Evolutionary conservation across 2,113 vertebrate species (phyloP), one percentile per base, ranked within the genome.

Genomic region (Chelonoidis abingdonii): DNA sequence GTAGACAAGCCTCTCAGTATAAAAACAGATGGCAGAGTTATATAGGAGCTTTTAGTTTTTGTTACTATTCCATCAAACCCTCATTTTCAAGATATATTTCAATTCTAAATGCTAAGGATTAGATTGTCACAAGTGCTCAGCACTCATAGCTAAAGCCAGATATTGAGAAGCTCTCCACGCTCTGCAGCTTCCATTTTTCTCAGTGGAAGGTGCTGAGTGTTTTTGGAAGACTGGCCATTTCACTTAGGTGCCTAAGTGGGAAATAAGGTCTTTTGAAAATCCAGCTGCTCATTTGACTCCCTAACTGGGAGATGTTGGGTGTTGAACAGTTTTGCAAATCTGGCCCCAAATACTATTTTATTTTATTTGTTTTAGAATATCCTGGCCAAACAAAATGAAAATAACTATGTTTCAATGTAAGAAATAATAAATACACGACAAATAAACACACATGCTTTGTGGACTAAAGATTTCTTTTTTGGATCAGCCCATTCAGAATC

Each of bases 131-230:
- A 59, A 13, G 27, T 59, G 27, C 57, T 59, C 25, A 59, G 57
- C 27, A 57, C 56, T 57, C 56, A 57, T 4, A 59, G 12, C 25
- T 29, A 59, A 5, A 31, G 87, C 17, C 89, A 94, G 94, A 96
- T 91, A 35, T 38, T 72, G 19, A 38, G 65, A 72, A 10, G 65
- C 87, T 16, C 65, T 72, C 62, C 14, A 17, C 8, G 92, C 93
- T 56, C 86, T 84, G 93, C 93, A 96, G 10, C 96, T 97, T 96
- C 93, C 92, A 95, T 88, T 96, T 13, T 96, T 88, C 89, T 97
- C 94, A 93, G 88, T 95, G 89, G 89, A 95, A 94, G 81, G 50
- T 84, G 88, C 38, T 50, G 84, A 81, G 44, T 90, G 89, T 87
- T 56, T 62, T 83, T 94, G 93, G 78, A 95, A 94, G 93, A 84